Base-by-base conservation (phyloP, 2,113 vertebrate species). In the Corythornis madagascariensis region DNA sequence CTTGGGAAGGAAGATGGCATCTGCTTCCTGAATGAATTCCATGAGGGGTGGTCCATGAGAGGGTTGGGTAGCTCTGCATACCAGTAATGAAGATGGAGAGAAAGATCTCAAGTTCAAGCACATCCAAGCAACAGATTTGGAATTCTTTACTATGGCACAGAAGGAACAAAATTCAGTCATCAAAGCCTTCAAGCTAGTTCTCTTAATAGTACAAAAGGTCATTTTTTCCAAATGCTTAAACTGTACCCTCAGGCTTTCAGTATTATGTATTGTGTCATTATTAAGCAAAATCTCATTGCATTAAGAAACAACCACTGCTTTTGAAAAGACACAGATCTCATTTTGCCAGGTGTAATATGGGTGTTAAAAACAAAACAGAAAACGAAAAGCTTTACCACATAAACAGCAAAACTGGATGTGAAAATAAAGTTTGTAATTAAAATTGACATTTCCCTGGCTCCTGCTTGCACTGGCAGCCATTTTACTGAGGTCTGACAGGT, bases 371-470 rank as follows among this genome's bases (percentile, higher is more conserved):
- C 19, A 55, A 74, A 70, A 25, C 21, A 31, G 57, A 86, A 48
- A 24, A 29, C 78, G 70, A 45, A 66, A 81, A 56, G 22, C 5
- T 17, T 95, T 67, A 75, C 65, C 56, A 69, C n/a, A 65, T 38
- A 76, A 73, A 16, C 33, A 91, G 56, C 0, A 1, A 86, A 80
- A 35, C 21, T 47, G 13, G 24, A 55, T 40, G 35, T 65, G 56
- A 92, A 94, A 96, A 69, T 93, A 67, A 92, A 87, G 21, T 71
- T 78, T 89, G 43, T 66, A 86, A 80, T 79, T 86, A 71, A 93
- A 95, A 85, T 10, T 57, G 72, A 87, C 74, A 65, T 88, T 86
- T 93, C 52, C 31, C 42, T 78, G 63, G 35, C 40, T 91, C 47
- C 28, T 88, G 24, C 57, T 92, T 92, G 47, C 8, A 7, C 31